phyloP scores from a whole-genome alignment of 2,888 invertebrate species.

The Patella caerulea region DNA sequence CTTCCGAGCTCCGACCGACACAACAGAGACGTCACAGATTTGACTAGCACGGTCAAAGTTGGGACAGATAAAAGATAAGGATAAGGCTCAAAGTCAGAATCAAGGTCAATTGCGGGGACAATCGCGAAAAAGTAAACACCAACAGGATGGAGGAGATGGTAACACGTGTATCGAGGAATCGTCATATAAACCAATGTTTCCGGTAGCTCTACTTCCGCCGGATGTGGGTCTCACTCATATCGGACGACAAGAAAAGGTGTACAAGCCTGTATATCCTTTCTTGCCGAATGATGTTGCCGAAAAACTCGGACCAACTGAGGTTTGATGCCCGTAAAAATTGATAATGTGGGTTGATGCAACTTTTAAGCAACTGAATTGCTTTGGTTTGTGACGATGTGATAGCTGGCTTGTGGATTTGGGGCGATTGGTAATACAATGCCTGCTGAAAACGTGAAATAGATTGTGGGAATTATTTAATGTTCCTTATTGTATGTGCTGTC shows the following conservation, averaged over 20 bases:
- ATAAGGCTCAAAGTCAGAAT: background rate
- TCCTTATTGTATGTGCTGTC: too few species aligned
- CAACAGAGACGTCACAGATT: conserved; percentile 22
- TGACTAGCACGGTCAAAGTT: conserved; percentile 12
- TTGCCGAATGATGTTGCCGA: background rate
- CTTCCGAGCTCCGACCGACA: conserved; percentile 23
- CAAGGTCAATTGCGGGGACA: background rate
- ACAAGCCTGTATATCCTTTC: background rate
- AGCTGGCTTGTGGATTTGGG: too few species aligned
- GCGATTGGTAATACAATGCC: too few species aligned
- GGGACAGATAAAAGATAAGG: conserved; percentile 2
- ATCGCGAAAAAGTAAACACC: background rate
- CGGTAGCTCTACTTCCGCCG: background rate
- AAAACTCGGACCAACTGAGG: background rate
- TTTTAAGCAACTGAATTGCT: too few species aligned
- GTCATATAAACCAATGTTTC: background rate
- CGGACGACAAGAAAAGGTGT: conserved; percentile 1
- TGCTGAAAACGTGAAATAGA: too few species aligned
- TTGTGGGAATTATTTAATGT: too few species aligned
- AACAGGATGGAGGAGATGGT: background rate
- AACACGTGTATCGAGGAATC: background rate
- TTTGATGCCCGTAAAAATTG: background rate
- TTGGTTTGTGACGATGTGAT: too few species aligned
- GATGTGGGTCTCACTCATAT: conserved; percentile 5
- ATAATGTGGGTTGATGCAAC: too few species aligned